These are phyloP conservation scores for Potorous gilbertii DNA, from an alignment of 2,797 vertebrate species.

Conservation along the genomic window DNA sequence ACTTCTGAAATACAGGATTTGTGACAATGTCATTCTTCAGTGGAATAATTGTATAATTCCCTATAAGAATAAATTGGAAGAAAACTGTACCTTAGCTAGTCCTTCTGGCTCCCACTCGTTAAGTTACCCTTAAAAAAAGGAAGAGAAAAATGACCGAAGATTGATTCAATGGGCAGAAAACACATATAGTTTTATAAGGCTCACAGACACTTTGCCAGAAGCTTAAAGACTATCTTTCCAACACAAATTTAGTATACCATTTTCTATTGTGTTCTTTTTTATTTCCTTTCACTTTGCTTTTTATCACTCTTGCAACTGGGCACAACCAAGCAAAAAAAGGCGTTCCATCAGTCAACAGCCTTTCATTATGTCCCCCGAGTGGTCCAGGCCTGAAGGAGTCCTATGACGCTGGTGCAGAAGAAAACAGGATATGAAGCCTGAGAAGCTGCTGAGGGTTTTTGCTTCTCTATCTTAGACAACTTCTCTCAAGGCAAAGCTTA, in stretches of 20 bases:
- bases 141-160: not conserved
- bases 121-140: not conserved
- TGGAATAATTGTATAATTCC: fast-evolving
- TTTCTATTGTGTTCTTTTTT: not conserved
- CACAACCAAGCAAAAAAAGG: not conserved
- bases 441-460: not conserved
- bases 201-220: not conserved
- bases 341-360: not conserved
- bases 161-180: slow-evolving; percentile 9
- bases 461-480: not conserved
- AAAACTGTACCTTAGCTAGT: not conserved
- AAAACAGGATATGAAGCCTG: not conserved
- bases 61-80: slow-evolving; percentile 6
- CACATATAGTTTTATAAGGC: slow-evolving; percentile 16
- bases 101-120: not conserved
- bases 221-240: not conserved
- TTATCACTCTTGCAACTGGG: not conserved
- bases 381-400: not conserved
- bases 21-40: not conserved
- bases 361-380: fast-evolving
- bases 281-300: not conserved
- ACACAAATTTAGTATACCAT: fast-evolving
- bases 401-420: not conserved
- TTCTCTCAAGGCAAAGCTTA: not conserved
- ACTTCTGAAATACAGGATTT: slow-evolving; percentile 1